Percentiles rank a stretch among this genome's conserved stretches.
Evolutionary conservation across 1,140 invertebrate genomes (phyloP).

Genomic region (Archegozetes longisetosus): DNA sequence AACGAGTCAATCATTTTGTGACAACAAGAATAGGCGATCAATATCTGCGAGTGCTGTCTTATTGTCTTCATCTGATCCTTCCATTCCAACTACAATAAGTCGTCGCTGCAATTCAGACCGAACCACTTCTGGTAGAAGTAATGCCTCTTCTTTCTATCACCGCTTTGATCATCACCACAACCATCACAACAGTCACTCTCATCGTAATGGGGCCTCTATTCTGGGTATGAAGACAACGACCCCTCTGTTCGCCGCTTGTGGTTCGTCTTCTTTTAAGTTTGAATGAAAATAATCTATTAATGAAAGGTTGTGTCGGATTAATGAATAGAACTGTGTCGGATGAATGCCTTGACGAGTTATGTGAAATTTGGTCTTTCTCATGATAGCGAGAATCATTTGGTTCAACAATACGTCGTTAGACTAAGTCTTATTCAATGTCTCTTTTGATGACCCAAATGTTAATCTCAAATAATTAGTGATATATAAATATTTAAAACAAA

Average conservation of each 20-base stretch:
- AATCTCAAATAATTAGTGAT: too few species aligned
- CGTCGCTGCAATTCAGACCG: conserved; percentile 14
- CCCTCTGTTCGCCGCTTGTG: neutral
- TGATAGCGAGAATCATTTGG: too few species aligned
- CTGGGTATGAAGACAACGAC: neutral
- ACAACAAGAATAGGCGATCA: neutral
- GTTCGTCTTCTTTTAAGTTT: neutral
- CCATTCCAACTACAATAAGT: neutral
- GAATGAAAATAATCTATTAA: too few species aligned
- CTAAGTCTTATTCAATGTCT: too few species aligned
- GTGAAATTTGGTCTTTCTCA: too few species aligned
- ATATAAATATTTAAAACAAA: too few species aligned
- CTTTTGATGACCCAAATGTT: too few species aligned
- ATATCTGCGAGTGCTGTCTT: conserved; percentile 11
- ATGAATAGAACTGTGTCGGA: too few species aligned
- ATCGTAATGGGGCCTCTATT: neutral
- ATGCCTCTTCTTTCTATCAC: neutral
- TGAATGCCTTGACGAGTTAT: too few species aligned
- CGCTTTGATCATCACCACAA: neutral
- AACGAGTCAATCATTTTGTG: neutral
- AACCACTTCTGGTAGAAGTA: conserved; percentile 4
- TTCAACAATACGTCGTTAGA: too few species aligned
- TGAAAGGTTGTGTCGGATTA: too few species aligned
- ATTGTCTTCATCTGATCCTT: neutral
- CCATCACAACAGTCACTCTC: neutral